These are phyloP conservation scores for Gouania willdenowi DNA, from an alignment of 2,797 vertebrate genomes.

Conservation along the genomic window DNA sequence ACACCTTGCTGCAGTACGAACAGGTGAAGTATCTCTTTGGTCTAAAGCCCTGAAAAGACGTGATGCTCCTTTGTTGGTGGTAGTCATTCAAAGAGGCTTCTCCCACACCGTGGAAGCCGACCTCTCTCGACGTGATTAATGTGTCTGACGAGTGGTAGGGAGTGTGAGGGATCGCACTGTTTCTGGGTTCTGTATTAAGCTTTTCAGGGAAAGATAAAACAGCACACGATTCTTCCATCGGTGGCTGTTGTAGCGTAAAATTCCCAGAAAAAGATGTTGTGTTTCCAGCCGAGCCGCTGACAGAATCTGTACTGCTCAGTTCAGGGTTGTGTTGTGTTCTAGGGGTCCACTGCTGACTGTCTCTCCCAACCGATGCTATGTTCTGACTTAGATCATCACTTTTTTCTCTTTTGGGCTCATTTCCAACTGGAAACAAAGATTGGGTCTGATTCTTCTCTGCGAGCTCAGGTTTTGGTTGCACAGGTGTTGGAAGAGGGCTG, in stretches of 20 bases:
- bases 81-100: constrained; percentile 5
- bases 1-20: constrained; percentile 63
- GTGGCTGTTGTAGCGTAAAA: constrained; percentile 19
- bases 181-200: constrained; percentile 22
- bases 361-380: constrained; percentile 7
- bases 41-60: constrained; percentile 23
- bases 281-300: constrained; percentile 17
- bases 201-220: constrained; percentile 39
- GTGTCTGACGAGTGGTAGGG: constrained; percentile 25
- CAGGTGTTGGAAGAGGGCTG: not conserved
- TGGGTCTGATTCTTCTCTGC: constrained; percentile 25
- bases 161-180: constrained; percentile 11
- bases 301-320: constrained; percentile 17
- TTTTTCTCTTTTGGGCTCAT: constrained; percentile 5
- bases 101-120: not conserved
- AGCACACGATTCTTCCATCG: constrained; percentile 37
- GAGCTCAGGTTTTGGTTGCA: constrained; percentile 51
- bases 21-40: constrained; percentile 65
- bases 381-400: constrained; percentile 6
- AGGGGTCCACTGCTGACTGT: constrained; percentile 37
- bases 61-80: not conserved
- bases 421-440: not conserved
- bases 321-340: constrained; percentile 26
- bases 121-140: not conserved
- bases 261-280: constrained; percentile 11